Conservation (phyloP, 2,113 vertebrate genomes). For the Cyprinodon brontotheroides region DNA sequence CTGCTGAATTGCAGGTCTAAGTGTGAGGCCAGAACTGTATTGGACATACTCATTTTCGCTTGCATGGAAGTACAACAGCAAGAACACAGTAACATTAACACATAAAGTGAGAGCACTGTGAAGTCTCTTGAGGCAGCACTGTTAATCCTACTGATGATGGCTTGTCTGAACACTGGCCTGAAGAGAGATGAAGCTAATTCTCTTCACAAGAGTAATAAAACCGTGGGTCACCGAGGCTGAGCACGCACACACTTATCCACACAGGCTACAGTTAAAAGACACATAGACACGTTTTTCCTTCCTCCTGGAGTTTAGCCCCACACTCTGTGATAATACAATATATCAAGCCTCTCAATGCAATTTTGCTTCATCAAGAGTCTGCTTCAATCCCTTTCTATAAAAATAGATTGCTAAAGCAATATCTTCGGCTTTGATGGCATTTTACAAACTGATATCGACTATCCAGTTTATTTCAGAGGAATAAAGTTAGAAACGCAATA, state of each 20-base stretch:
- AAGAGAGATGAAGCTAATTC: slow-evolving; percentile 63
- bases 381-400: slow-evolving; percentile 38
- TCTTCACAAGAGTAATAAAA: slow-evolving; percentile 57
- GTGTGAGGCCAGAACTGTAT: slow-evolving; percentile 14
- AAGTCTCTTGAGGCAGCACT: slow-evolving; percentile 43
- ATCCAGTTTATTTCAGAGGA: slow-evolving; percentile 43
- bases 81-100: background rate
- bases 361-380: slow-evolving; percentile 51
- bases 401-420: slow-evolving; percentile 43
- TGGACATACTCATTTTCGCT: background rate
- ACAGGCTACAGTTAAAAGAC: slow-evolving; percentile 20
- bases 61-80: slow-evolving; percentile 9
- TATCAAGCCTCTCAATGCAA: slow-evolving; percentile 42
- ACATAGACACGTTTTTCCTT: slow-evolving; percentile 15
- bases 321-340: slow-evolving; percentile 43
- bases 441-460: slow-evolving; percentile 65
- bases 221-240: slow-evolving; percentile 39
- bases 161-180: slow-evolving; percentile 54
- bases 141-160: slow-evolving; percentile 60
- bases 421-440: slow-evolving; percentile 59
- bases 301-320: slow-evolving; percentile 18
- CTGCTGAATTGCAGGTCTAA: background rate
- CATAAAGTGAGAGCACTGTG: slow-evolving; percentile 34
- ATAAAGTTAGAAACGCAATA: slow-evolving; percentile 64
- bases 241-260: slow-evolving; percentile 15